Base-by-base conservation (phyloP, 2,888 invertebrate species). In the Phyto melanocephala region DNA sequence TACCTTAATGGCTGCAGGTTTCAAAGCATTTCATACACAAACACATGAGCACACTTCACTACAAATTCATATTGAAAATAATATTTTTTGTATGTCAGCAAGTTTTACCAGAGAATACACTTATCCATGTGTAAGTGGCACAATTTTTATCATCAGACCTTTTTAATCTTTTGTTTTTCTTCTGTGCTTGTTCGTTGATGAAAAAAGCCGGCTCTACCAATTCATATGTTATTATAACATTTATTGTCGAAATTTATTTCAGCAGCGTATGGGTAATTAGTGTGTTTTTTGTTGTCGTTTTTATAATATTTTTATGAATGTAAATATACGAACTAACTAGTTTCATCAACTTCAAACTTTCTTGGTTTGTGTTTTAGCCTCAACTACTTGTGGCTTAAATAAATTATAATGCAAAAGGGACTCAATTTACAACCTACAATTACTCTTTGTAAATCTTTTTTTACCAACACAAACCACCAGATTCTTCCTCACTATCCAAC, bases 351-450 rank as follows among this genome's bases (percentile, higher is more conserved):
- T 24, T 62, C 24, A n/a, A 62, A 62, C 62, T 45, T 45, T 11
- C 62, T 63, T 63, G 24, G 28, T 63, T 45, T 6, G 45, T 17
- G 45, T 11, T 42, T 8, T 8, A 42, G 2, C 42, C 42, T 45
- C 62, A 63, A 63, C 62, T 63, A 45, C 5, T 45, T 63, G 62
- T 33, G 45, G 45, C 45, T 33, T 15, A 17, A 63, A 45, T 45
- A 28, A 63, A 28, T 11, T 15, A 45, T 28, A 10, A 45, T 5
- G 28, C 28, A 63, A 45, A 15, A 3, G 6, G 10, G 24, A 28
- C 28, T 45, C 11, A 15, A 22, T 62, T 42, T 62, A 42, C 40
- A 15, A 24, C 28, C 24, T n/a, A 13, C 3, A 40, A 37, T 1
- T 8, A 24, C 10, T 7, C 15, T 8, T 20, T 8, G 45, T 50